Evolutionary conservation across 2,888 invertebrate genomes (phyloP).

Genomic region (Agrochola lychnidis): DNA sequence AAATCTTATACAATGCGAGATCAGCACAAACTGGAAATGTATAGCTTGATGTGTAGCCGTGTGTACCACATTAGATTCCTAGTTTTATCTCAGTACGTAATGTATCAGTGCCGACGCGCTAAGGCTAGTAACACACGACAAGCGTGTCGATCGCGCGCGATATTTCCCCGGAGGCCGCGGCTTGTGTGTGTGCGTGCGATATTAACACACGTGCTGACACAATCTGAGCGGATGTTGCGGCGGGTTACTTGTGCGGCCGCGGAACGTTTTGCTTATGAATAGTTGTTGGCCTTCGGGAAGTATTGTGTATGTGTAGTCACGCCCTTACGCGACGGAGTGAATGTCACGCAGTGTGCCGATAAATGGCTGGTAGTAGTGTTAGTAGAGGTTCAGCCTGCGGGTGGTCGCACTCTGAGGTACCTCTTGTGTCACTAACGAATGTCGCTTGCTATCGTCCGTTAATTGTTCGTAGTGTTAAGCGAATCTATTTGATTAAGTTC

Average conservation of each 20-base stretch:
- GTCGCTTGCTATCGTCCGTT: too few relatives aligned
- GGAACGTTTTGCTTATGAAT: conserved; percentile 22
- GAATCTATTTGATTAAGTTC: background rate
- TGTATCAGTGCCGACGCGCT: background rate
- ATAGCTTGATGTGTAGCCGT: too few relatives aligned
- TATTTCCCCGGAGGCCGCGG: conserved; percentile 33
- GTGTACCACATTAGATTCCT: too few relatives aligned
- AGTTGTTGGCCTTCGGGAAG: conserved; percentile 22
- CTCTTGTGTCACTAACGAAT: background rate
- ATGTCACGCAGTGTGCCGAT: conserved; percentile 4
- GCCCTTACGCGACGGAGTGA: background rate
- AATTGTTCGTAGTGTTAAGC: background rate
- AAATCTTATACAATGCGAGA: too few relatives aligned
- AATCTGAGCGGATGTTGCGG: conserved; percentile 26
- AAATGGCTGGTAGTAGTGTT: background rate
- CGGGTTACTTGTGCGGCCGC: conserved; percentile 21
- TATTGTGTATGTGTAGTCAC: conserved; percentile 21
- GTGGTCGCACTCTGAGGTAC: too few relatives aligned
- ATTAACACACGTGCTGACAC: conserved; percentile 34
- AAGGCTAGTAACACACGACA: background rate
- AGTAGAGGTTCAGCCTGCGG: background rate
- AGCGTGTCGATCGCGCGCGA: conserved; percentile 5
- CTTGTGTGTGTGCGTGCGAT: conserved; percentile 6
- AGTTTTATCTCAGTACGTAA: background rate
- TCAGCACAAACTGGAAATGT: too few relatives aligned